Evolutionary conservation across 23 tunicate species (phyloP).

Genomic region (Aplidium turbinatum): DNA sequence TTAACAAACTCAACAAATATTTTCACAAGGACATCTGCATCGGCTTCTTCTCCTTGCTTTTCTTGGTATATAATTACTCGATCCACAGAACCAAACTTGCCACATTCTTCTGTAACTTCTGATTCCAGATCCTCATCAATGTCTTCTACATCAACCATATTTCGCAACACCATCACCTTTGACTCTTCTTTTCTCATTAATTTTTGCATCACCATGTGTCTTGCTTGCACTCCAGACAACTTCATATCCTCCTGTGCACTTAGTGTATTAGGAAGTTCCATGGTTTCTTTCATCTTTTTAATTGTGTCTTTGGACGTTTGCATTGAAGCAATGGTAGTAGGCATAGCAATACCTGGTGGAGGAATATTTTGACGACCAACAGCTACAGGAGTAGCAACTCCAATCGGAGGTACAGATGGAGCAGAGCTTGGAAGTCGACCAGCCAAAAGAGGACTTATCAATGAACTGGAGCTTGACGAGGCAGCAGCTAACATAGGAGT

Average conservation of each 20-base stretch:
- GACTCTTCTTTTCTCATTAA: conserved; percentile 56
- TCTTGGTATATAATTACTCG: conserved; percentile 90
- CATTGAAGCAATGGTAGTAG: conserved; percentile 51
- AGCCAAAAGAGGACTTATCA: conserved; percentile 10
- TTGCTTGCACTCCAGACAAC: conserved; percentile 57
- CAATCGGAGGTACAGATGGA: conserved; percentile 42
- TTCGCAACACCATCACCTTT: conserved; percentile 65
- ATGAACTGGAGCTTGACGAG: background rate
- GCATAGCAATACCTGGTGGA: conserved; percentile 59
- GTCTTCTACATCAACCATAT: conserved; percentile 78
- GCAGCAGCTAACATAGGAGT: conserved; percentile 22
- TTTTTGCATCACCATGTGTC: conserved; percentile 81
- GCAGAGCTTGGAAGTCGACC: background rate
- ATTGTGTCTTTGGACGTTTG: conserved; percentile 3
- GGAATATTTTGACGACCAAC: conserved; percentile 33
- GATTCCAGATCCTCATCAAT: conserved; percentile 79
- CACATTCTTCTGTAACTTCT: conserved; percentile 92
- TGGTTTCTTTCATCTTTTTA: conserved; percentile 39
- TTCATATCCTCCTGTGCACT: conserved; percentile 78
- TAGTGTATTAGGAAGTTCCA: conserved; percentile 69
- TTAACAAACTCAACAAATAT: conserved; percentile 72
- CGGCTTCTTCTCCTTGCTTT: conserved; percentile 66
- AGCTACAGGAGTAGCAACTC: conserved; percentile 23
- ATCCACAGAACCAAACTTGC: conserved; percentile 70
- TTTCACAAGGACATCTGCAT: conserved; percentile 68